These are phyloP conservation scores for Stictocephala bisonia DNA, from an alignment of 2,888 invertebrate species.

Conservation along the genomic window DNA sequence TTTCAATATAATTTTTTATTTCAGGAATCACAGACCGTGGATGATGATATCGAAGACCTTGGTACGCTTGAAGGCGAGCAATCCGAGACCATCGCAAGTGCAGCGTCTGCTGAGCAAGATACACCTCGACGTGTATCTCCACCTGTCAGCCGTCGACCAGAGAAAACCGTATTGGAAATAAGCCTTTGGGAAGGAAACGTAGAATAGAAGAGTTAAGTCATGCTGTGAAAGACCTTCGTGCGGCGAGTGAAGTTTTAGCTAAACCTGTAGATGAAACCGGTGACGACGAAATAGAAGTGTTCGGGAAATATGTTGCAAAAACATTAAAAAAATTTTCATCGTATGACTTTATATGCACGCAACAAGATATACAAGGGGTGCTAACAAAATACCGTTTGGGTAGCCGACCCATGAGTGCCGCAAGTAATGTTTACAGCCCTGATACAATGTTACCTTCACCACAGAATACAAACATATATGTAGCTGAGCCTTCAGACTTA, in stretches of 20 bases:
- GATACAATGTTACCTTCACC: too few species aligned
- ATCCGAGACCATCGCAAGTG: neutral
- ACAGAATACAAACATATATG: too few species aligned
- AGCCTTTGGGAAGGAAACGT: neutral
- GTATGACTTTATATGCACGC: neutral
- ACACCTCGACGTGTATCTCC: neutral
- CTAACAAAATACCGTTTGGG: conserved; percentile 4
- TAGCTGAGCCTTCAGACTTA: too few species aligned
- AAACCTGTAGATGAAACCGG: neutral
- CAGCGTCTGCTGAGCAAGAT: neutral
- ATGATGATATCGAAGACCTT: neutral
- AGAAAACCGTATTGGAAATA: neutral
- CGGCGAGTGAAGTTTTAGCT: neutral
- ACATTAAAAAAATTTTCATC: neutral
- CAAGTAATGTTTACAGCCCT: too few species aligned
- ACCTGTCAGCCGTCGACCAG: too few species aligned
- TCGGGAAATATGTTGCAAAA: neutral
- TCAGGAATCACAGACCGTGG: neutral
- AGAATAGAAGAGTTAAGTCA: neutral
- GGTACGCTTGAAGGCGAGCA: neutral
- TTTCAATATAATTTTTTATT: too few species aligned
- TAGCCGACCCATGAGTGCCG: too few species aligned
- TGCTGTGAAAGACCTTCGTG: neutral
- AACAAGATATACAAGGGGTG: conserved; percentile 17
- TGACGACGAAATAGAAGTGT: neutral